Base-by-base conservation (phyloP, 2,888 invertebrate species). In the Aspidiotus destructor region DNA sequence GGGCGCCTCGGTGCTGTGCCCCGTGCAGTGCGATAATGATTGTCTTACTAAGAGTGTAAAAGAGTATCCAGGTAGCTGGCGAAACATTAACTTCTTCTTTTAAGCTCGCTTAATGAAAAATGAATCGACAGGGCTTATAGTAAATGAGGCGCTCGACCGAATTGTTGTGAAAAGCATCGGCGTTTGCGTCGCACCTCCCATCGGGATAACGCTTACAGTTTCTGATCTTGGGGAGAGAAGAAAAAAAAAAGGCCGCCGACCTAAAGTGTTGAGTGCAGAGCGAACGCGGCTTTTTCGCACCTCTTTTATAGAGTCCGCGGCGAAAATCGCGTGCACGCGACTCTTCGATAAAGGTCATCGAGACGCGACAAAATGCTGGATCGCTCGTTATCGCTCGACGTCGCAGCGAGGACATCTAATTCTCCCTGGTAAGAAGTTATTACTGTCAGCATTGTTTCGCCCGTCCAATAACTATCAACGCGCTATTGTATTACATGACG, bases 1-100 rank as follows among this genome's bases (percentile, higher is more conserved):
- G 65, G 65, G 65, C 65, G 65, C 65, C 65, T 65, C 65, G 65
- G 65, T 65, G 65, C 65, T 65, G 65, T 65, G 65, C 65, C 65
- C 65, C 65, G 65, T 65, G 65, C 65, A 65, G 65, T n/a, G 65
- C 65, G 65, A 65, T 65, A 65, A 65, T 65, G 65, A 65, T 65
- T 65, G 65, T 65, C 65, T 65, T 65, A 57, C 57, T 58, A 65
- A 58, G 28, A 28, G 28, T 28, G 28, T 28, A 28, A 28, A 65
- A 65, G 65, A 65, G 65, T 65, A 65, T 65, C 65, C 65, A 65
- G 65, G 65, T 65, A 65, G 65, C 65, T 65, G 65, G 65, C 65
- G 65, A 65, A 65, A 65, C 44, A 44, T 65, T 65, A 64, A 64
- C 64, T 65, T 65, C 64, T 64, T 64, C 65, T 65, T 57, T 58